Conservation (phyloP, 92 coral and sea anemone species). For the Chrysogorgia sp. region DNA sequence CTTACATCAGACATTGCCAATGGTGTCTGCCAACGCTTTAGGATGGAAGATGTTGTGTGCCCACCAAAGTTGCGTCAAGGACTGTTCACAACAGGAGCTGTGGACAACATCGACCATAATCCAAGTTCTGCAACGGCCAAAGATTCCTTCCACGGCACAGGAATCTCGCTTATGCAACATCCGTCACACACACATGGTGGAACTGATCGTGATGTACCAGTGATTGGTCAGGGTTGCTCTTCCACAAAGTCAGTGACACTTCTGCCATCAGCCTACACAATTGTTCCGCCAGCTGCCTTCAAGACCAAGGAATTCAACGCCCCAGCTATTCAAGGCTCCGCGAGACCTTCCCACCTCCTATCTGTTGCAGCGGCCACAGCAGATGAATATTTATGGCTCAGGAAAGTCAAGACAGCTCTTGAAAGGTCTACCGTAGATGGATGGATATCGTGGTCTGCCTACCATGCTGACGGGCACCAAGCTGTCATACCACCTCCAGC, state of each 20-base stretch:
- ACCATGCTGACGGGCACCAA: constrained; percentile 52
- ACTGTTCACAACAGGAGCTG: constrained; percentile 62
- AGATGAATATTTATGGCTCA: constrained; percentile 18
- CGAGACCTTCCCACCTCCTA: neutral
- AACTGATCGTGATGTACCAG: constrained; percentile 53
- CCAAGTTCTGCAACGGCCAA: too few species aligned
- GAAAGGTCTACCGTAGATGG: constrained; percentile 23
- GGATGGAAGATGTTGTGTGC: constrained; percentile 59
- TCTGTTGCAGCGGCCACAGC: constrained; percentile 11
- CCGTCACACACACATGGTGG: constrained; percentile 35
- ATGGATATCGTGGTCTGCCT: constrained; percentile 57
- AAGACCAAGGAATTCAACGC: constrained; percentile 51
- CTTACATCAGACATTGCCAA: constrained; percentile 48
- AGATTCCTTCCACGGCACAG: constrained; percentile 63
- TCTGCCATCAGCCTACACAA: constrained; percentile 61
- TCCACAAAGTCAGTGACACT: constrained; percentile 47
- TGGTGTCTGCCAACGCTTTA: constrained; percentile 53
- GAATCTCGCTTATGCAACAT: constrained; percentile 53
- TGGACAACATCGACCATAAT: constrained; percentile 68
- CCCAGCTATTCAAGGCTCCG: constrained; percentile 1
- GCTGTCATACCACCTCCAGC: constrained; percentile 43
- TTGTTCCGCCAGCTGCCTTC: constrained; percentile 51
- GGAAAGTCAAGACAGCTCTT: constrained; percentile 7
- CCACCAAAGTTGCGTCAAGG: constrained; percentile 52
- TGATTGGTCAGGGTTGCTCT: constrained; percentile 39